These are phyloP conservation scores for Felis chaus DNA, from an alignment of 2,113 vertebrate species.

Conservation along the genomic window DNA sequence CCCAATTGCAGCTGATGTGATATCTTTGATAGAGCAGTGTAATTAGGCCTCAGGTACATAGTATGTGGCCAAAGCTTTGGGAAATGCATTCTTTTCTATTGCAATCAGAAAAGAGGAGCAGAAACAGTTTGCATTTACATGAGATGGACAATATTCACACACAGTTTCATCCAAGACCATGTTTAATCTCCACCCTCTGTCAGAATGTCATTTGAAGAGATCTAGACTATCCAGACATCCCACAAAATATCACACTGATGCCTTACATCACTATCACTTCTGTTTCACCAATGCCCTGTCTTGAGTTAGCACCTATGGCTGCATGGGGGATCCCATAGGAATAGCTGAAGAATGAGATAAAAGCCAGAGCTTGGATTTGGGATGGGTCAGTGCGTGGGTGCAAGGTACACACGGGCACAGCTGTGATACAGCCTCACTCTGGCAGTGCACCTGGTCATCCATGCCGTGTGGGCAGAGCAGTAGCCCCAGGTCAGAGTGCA, in stretches of 20 bases:
- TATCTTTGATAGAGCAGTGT: background rate
- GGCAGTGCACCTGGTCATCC: background rate
- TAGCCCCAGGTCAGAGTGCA: background rate
- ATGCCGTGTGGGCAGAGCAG: background rate
- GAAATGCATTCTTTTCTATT: background rate
- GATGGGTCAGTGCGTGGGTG: background rate
- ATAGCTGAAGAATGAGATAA: background rate
- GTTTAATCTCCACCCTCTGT: background rate
- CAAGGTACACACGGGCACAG: background rate
- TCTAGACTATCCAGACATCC: background rate
- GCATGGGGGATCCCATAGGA: background rate
- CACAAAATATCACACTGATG: background rate
- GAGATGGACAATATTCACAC: background rate
- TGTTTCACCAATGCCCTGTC: background rate
- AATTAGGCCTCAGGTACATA: background rate
- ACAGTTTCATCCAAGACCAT: background rate
- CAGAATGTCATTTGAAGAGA: background rate
- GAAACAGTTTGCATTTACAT: background rate
- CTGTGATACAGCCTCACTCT: background rate
- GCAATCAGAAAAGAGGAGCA: background rate
- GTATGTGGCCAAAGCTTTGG: background rate
- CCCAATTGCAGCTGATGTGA: background rate
- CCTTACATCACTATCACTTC: background rate
- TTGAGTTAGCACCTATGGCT: background rate
- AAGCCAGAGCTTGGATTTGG: background rate